Evolutionary conservation across 1,140 invertebrate genomes (phyloP).

Genomic region (Scylla paramamosain): DNA sequence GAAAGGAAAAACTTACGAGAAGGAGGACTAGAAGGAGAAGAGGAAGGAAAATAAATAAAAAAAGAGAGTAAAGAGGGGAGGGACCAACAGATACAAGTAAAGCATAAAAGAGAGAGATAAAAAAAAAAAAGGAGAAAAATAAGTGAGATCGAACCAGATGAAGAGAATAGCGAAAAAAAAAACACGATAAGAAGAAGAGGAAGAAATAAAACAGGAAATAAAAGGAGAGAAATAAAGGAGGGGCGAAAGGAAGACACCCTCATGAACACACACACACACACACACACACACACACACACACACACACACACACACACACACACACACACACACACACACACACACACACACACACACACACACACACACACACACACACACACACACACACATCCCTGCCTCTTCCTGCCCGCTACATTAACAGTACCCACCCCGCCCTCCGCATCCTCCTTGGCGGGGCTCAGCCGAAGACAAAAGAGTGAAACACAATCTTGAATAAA

Average conservation of each 20-base stretch:
- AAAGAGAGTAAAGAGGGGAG: background rate
- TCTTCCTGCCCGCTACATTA: background rate
- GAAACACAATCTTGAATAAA: slow-evolving; percentile 7
- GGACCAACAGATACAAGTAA: background rate
- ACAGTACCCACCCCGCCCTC: background rate
- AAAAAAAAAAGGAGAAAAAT: background rate
- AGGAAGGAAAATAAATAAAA: background rate
- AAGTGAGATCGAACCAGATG: background rate
- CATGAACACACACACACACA: background rate
- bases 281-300: background rate
- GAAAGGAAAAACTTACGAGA: too few species aligned
- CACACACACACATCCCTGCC: background rate
- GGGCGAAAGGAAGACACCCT: background rate
- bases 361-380: too few species aligned
- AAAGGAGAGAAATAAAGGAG: background rate
- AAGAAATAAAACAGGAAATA: background rate
- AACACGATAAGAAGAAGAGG: background rate
- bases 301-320: background rate
- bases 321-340: background rate
- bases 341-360: too few species aligned
- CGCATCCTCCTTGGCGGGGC: background rate
- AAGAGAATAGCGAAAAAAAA: background rate
- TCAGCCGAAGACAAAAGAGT: background rate
- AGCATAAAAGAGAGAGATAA: background rate
- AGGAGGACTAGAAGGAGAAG: background rate